Conservation (phyloP, 2,888 invertebrate species). For the Sycophila texana region DNA sequence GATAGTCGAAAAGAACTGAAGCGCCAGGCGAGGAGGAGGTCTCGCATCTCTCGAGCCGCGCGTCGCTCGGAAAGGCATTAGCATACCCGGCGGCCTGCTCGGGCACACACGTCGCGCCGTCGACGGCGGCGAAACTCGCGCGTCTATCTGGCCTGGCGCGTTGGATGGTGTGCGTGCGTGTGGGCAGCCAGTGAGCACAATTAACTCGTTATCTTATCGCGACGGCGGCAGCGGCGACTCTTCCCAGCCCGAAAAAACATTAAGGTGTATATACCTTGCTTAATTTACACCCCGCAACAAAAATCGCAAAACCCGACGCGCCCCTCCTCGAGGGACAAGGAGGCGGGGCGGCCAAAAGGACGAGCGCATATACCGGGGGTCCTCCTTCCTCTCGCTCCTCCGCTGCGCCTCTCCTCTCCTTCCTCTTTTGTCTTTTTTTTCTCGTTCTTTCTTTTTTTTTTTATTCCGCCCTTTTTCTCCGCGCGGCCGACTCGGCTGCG, state of each 20-base stretch:
- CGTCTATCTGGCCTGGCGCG: constrained; percentile 61
- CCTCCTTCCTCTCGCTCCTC: background rate
- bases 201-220: constrained; percentile 76
- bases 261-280: constrained; percentile 71
- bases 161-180: constrained; percentile 64
- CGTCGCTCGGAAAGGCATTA: constrained; percentile 66
- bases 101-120: background rate
- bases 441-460: background rate
- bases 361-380: background rate
- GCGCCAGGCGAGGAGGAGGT: too few species aligned
- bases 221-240: constrained; percentile 57
- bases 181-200: constrained; percentile 75
- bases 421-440: background rate
- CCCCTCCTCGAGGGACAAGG: background rate
- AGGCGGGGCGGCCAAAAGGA: background rate
- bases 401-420: background rate
- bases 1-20: too few species aligned
- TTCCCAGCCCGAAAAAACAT: constrained; percentile 64
- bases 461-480: background rate
- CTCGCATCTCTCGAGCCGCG: constrained; percentile 66
- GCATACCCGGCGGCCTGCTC: constrained; percentile 71
- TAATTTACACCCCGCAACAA: constrained; percentile 72
- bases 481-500: background rate
- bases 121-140: constrained; percentile 3
- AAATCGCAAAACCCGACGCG: constrained; percentile 44